phyloP scores from a whole-genome alignment of 2,888 invertebrate genomes.

The Rutpela maculata region DNA sequence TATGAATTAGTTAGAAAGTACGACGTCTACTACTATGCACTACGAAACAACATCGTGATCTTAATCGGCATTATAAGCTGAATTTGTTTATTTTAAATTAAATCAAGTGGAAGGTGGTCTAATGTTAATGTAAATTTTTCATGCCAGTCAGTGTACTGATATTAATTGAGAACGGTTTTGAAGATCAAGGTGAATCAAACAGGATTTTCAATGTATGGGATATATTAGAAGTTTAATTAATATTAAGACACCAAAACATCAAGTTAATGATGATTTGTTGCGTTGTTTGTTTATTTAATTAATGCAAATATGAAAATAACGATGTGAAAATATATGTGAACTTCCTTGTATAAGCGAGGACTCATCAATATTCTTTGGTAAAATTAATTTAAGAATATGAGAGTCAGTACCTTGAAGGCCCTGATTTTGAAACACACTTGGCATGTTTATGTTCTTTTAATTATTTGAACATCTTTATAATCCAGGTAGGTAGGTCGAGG shows the following conservation, averaged over 20 bases:
- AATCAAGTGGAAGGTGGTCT: conserved; percentile 2
- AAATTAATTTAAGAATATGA: background rate
- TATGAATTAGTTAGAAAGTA: conserved; percentile 17
- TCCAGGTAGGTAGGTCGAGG: too few species aligned
- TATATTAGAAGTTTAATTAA: conserved; percentile 4
- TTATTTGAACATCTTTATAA: too few species aligned
- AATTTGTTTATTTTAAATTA: conserved; percentile 9
- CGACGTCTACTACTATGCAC: conserved; percentile 7
- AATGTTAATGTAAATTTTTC: background rate
- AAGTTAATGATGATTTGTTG: background rate
- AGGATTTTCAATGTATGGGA: background rate
- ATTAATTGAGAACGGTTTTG: conserved; percentile 1
- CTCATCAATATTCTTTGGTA: background rate
- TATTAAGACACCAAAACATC: background rate
- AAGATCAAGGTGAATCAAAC: conserved; percentile 9
- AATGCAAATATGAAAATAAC: background rate
- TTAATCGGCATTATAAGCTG: background rate
- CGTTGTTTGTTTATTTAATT: background rate
- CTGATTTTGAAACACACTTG: too few species aligned
- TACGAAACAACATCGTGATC: background rate
- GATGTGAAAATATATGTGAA: background rate
- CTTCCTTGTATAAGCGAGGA: background rate
- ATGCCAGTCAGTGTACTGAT: background rate
- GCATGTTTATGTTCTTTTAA: too few species aligned
- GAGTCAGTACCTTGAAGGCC: too few species aligned